phyloP scores from a whole-genome alignment of 2,888 invertebrate species.

The Leucozona laternaria region DNA sequence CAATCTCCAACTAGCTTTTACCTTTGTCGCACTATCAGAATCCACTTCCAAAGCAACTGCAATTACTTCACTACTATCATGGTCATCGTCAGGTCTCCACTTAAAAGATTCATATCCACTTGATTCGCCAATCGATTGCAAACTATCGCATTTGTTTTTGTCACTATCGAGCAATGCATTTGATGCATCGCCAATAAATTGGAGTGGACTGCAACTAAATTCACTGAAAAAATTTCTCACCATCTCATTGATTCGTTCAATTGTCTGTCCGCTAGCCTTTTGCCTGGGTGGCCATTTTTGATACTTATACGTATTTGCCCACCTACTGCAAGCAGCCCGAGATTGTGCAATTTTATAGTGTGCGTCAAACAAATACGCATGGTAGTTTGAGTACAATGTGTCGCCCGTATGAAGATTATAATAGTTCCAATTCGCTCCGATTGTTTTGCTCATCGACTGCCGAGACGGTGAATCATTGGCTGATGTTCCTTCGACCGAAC shows the following conservation, averaged over 20 bases:
- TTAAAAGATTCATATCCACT: slow-evolving; percentile 91
- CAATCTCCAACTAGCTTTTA: slow-evolving; percentile 80
- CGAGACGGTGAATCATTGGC: slow-evolving; percentile 76
- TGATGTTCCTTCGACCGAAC: slow-evolving; percentile 35
- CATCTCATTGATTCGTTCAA: slow-evolving; percentile 80
- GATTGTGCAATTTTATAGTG: slow-evolving; percentile 90
- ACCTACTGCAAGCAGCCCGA: slow-evolving; percentile 89
- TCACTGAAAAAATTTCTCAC: slow-evolving; percentile 82
- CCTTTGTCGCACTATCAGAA: slow-evolving; percentile 64
- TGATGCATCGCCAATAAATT: slow-evolving; percentile 45
- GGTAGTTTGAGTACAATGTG: slow-evolving; percentile 91
- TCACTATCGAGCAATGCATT: slow-evolving; percentile 77
- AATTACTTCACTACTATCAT: slow-evolving; percentile 76
- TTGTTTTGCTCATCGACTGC: slow-evolving; percentile 83
- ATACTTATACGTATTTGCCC: slow-evolving; percentile 92
- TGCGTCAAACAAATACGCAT: slow-evolving; percentile 94
- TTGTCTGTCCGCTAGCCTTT: slow-evolving; percentile 78
- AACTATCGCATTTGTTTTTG: slow-evolving; percentile 85
- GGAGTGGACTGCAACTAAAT: slow-evolving; percentile 77
- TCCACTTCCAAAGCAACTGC: slow-evolving; percentile 50
- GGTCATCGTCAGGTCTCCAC: slow-evolving; percentile 86
- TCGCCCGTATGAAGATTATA: slow-evolving; percentile 85
- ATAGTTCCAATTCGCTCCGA: slow-evolving; percentile 85
- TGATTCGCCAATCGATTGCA: slow-evolving; percentile 88
- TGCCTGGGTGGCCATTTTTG: slow-evolving; percentile 80